Evolutionary conservation across 2,888 invertebrate genomes (phyloP).

Genomic region (Leuctra nigra): DNA sequence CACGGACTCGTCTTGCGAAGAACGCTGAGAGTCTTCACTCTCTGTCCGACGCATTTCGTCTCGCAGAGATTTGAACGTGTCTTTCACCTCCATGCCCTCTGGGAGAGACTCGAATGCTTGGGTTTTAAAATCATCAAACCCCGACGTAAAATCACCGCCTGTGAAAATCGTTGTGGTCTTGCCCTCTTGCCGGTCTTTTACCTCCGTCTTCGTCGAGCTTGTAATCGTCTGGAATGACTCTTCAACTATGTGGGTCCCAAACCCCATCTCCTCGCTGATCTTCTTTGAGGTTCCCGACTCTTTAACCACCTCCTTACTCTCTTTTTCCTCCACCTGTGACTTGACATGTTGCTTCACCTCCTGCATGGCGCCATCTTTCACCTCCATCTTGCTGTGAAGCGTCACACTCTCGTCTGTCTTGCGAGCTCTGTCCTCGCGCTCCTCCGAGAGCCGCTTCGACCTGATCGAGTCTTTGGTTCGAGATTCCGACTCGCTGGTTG

Average conservation of each 20-base stretch:
- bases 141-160: background rate
- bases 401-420: constrained; percentile 18
- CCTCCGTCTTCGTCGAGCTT: constrained; percentile 40
- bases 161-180: constrained; percentile 22
- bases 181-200: constrained; percentile 43
- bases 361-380: constrained; percentile 31
- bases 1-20: constrained; percentile 38
- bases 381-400: constrained; percentile 38
- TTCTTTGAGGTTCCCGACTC: constrained; percentile 21
- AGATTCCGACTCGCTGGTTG: constrained; percentile 24
- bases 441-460: constrained; percentile 15
- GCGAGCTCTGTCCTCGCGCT: constrained; percentile 12
- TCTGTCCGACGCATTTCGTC: constrained; percentile 39
- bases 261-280: background rate
- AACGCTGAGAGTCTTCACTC: constrained; percentile 40
- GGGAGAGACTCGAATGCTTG: constrained; percentile 1
- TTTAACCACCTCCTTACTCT: constrained; percentile 32
- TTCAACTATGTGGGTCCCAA: constrained; percentile 21
- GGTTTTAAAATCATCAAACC: background rate
- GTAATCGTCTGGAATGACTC: constrained; percentile 31
- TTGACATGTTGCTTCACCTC: constrained; percentile 36
- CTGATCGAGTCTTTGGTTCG: constrained; percentile 17
- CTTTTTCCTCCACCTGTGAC: constrained; percentile 23
- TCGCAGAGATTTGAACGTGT: constrained; percentile 26
- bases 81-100: constrained; percentile 21